Conservation (phyloP, 2,797 vertebrate species). For the Okamejei kenojei region DNA sequence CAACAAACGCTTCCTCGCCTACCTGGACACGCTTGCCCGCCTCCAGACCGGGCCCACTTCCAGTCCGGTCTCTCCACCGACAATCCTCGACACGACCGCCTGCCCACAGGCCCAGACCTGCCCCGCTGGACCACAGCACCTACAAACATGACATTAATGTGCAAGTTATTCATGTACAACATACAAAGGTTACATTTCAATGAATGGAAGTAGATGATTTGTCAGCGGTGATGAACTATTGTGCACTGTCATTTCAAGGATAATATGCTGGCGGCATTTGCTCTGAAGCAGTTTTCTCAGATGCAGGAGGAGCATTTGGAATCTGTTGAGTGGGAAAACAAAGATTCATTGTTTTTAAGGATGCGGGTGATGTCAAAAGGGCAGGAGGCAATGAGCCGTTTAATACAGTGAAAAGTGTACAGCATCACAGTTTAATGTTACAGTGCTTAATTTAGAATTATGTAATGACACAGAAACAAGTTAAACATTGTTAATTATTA, state of each 20-base stretch:
- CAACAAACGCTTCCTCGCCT: too few relatives aligned
- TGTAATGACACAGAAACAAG: neutral
- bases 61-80: too few relatives aligned
- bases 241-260: slow-evolving; percentile 57
- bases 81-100: too few relatives aligned
- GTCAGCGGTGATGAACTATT: neutral
- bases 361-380: neutral
- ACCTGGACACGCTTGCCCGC: too few relatives aligned
- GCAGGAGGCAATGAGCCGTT: too few relatives aligned
- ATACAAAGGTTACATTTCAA: neutral
- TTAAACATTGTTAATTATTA: neutral
- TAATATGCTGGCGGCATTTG: slow-evolving; percentile 77
- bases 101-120: too few relatives aligned
- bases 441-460: neutral
- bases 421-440: neutral
- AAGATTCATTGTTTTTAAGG: neutral
- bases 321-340: slow-evolving; percentile 57
- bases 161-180: neutral
- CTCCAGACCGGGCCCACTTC: too few relatives aligned
- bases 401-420: too few relatives aligned
- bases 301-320: slow-evolving; percentile 83
- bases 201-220: neutral
- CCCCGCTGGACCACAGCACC: too few relatives aligned
- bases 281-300: slow-evolving; percentile 73
- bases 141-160: too few relatives aligned